These are phyloP conservation scores for Xanthia icteritia DNA, from an alignment of 2,888 invertebrate species.

Conservation along the genomic window DNA sequence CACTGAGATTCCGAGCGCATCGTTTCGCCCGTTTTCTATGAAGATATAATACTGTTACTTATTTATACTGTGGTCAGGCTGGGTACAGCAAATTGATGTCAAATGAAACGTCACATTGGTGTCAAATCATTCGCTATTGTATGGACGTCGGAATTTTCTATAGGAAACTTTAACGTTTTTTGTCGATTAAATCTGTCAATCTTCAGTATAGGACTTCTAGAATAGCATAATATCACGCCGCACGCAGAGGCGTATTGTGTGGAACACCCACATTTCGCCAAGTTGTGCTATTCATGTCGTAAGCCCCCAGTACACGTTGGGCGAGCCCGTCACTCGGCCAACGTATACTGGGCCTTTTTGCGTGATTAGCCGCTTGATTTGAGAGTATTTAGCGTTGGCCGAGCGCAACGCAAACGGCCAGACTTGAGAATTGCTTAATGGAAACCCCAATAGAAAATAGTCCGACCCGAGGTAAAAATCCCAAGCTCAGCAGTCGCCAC, in stretches of 20 bases:
- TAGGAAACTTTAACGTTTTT: background rate
- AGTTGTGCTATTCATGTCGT: background rate
- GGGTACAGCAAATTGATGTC: slow-evolving; percentile 56
- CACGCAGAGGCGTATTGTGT: background rate
- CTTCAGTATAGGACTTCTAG: background rate
- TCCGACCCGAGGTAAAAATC: background rate
- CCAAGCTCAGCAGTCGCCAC: background rate
- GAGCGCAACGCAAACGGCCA: too few relatives aligned
- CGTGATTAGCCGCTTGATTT: too few relatives aligned
- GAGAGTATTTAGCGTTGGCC: too few relatives aligned
- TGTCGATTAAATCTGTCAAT: background rate
- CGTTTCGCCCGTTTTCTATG: too few relatives aligned
- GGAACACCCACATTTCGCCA: too few relatives aligned
- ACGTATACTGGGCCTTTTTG: too few relatives aligned
- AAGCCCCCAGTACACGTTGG: too few relatives aligned
- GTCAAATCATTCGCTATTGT: slow-evolving; percentile 55
- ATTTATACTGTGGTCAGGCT: background rate
- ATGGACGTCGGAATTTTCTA: background rate
- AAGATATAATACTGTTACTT: too few relatives aligned
- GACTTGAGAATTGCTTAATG: too few relatives aligned
- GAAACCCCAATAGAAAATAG: background rate
- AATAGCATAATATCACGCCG: background rate
- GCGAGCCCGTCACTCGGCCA: too few relatives aligned
- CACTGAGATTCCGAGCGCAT: too few relatives aligned
- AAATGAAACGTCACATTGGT: slow-evolving; percentile 58